phyloP scores from a whole-genome alignment of 1,140 invertebrate genomes.

The Eriosoma lanigerum region DNA sequence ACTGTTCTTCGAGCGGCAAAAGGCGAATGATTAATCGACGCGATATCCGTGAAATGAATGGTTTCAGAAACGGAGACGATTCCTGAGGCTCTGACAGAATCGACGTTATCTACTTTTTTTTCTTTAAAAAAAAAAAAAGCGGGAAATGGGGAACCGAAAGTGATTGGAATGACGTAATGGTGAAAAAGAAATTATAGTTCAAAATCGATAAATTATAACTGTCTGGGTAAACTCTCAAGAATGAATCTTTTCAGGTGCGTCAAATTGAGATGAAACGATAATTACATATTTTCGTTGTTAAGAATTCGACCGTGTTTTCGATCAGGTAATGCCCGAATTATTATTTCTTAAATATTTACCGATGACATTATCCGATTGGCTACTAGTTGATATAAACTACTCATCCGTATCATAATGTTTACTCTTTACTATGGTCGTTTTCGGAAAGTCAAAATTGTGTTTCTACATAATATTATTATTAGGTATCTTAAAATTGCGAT shows the following conservation, averaged over 20 bases:
- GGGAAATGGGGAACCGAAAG: not conserved
- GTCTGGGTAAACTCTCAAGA: not conserved
- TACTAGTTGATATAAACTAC: too few relatives aligned
- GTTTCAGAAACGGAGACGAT: not conserved
- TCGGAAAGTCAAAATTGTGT: too few relatives aligned
- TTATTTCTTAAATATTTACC: too few relatives aligned
- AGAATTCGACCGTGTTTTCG: too few relatives aligned
- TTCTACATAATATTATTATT: too few relatives aligned
- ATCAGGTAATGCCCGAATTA: too few relatives aligned
- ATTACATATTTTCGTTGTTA: not conserved
- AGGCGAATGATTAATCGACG: slow-evolving; percentile 13
- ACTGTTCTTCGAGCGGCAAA: not conserved
- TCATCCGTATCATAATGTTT: too few relatives aligned
- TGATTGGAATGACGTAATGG: not conserved
- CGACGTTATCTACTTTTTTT: slow-evolving; percentile 10
- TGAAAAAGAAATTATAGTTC: not conserved
- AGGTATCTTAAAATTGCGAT: too few relatives aligned
- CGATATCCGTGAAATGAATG: slow-evolving; percentile 14
- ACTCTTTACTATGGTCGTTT: too few relatives aligned
- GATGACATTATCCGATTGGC: too few relatives aligned
- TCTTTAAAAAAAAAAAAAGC: too few relatives aligned
- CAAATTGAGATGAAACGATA: not conserved
- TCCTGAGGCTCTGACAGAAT: not conserved
- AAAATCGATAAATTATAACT: not conserved
- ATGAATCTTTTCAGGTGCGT: not conserved